Base-by-base conservation (phyloP, 92 coral and sea anemone species). In the Bergia sp. region DNA sequence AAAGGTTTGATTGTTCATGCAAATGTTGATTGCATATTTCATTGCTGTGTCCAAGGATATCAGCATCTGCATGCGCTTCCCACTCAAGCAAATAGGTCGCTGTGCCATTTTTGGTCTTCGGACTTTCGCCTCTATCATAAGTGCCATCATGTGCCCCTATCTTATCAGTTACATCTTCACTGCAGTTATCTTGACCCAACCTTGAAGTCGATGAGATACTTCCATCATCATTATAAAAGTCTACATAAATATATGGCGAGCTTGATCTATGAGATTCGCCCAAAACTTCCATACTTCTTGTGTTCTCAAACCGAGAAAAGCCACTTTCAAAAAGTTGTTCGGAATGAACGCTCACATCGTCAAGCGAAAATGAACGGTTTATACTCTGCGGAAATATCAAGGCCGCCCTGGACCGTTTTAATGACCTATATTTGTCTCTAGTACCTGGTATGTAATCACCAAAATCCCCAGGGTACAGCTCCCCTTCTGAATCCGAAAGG, bases 391-490 rank as follows among this genome's bases (percentile, higher is more conserved):
- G 87, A 84, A 69, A 71, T 18, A 84, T 84, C 79, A 84, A 29
- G 44, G 87, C 87, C 15, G 87, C 87, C 47, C 87, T 71, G 8
- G 87, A 84, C 12, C 87, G 87, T 47, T 84, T 84, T 84, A 84
- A 84, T 45, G 87, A 84, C 79, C 79, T 71, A 45, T 84, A 84
- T 36, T 84, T 84, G 75, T 69, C 65, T 72, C 65, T 84, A 7
- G 79, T 71, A 21, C 61, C 79, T 29, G 66, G 37, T 37, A 44
- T 84, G n/a, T 39, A 43, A 69, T 84, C 23, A 45, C 36, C 13
- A 5, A 84, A 84, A 13, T 84, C 87, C 87, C 87, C 37, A 5
- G 87, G 75, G 87, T 84, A 84, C 47, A 44, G n/a, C 23, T 67
- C 79, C 13, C 71, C 67, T 45, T 42, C 76, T 79, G 82, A 79